Conservation (phyloP, 2,113 vertebrate genomes). For the Malaclemys terrapin region DNA sequence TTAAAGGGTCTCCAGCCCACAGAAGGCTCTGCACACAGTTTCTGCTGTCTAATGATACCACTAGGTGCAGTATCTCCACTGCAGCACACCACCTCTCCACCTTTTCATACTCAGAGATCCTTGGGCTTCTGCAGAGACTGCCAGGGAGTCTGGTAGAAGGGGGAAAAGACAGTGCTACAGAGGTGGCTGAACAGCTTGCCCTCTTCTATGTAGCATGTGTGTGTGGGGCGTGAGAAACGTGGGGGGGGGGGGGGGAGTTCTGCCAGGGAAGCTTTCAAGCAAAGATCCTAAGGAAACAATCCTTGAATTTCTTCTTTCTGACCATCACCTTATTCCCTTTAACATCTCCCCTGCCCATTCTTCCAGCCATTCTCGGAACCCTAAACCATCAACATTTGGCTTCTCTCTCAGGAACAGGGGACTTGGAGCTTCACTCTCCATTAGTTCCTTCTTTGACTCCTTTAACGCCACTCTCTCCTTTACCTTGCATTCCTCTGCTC, state of each 20-base stretch:
- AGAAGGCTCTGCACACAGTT: background rate
- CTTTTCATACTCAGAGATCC: background rate
- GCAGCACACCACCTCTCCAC: background rate
- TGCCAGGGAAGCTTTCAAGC: background rate
- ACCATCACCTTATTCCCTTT: accelerated
- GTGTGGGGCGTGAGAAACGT: background rate
- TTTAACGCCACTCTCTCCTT: background rate
- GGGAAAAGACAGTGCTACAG: background rate
- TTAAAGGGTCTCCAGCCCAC: background rate
- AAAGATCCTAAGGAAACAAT: background rate
- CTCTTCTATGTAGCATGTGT: background rate
- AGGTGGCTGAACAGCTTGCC: background rate
- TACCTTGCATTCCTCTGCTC: background rate
- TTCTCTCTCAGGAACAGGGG: background rate
- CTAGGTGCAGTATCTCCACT: background rate
- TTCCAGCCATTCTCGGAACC: background rate
- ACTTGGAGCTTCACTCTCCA: background rate
- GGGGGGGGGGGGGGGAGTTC: background rate
- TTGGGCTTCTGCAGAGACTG: background rate
- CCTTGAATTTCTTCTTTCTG: background rate
- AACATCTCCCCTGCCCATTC: background rate
- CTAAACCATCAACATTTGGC: background rate
- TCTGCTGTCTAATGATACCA: background rate
- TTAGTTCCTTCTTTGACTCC: background rate
- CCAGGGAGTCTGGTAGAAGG: background rate